phyloP scores from a whole-genome alignment of 2,797 vertebrate species.

The Centropyge bicolor region DNA sequence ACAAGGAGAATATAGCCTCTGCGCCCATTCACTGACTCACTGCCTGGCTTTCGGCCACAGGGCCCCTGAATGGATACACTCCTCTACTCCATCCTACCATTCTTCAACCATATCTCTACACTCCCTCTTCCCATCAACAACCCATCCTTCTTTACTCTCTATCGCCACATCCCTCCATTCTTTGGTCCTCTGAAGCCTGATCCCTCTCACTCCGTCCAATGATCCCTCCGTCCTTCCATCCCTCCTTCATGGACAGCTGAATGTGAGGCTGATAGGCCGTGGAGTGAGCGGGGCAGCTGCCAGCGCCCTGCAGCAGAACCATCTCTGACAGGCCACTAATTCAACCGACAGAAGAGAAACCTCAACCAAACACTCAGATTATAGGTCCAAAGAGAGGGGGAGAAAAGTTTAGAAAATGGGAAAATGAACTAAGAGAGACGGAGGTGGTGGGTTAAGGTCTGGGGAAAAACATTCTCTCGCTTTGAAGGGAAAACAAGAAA shows the following conservation, averaged over 20 bases:
- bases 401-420: constrained; percentile 70
- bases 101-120: constrained; percentile 52
- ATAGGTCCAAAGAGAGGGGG: constrained; percentile 68
- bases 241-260: constrained; percentile 82
- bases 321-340: constrained; percentile 88
- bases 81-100: constrained; percentile 57
- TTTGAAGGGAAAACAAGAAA: constrained; percentile 30
- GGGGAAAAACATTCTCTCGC: constrained; percentile 32
- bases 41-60: constrained; percentile 65
- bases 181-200: constrained; percentile 51
- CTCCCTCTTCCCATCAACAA: constrained; percentile 63
- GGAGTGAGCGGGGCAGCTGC: constrained; percentile 83
- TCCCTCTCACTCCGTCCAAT: constrained; percentile 58
- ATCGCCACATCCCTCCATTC: constrained; percentile 58
- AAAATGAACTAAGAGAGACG: constrained; percentile 48
- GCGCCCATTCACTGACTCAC: constrained; percentile 59
- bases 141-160: constrained; percentile 49
- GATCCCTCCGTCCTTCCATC: constrained; percentile 75
- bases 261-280: constrained; percentile 82
- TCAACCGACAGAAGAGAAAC: constrained; percentile 82
- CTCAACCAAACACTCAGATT: constrained; percentile 81
- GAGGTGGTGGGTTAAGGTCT: constrained; percentile 31
- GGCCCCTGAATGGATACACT: constrained; percentile 59
- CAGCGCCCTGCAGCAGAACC: constrained; percentile 83
- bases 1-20: constrained; percentile 66